Base-by-base conservation (phyloP, 1,140 invertebrate species). In the Drosophila sulfurigaster region DNA sequence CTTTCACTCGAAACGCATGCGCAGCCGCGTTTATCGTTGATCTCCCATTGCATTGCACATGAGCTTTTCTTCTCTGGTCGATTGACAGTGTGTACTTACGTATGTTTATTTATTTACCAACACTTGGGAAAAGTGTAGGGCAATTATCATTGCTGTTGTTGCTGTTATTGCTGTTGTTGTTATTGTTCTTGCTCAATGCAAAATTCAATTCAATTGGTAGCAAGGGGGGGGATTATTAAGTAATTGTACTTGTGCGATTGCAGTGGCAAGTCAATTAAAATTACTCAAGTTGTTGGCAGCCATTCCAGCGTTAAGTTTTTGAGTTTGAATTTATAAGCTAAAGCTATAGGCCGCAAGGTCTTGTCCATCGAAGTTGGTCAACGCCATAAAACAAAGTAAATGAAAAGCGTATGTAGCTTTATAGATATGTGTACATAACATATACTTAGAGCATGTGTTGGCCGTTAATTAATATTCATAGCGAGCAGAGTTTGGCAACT, bases 321-420 rank as follows among this genome's bases (percentile, higher is more conserved):
- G n/a, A n/a, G n/a, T n/a, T 87, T 66, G 54, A 78, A 71, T 75
- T 57, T 64, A 62, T 64, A 69, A 72, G 20, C 20, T 65, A 69
- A 69, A 72, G 71, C 79, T 65, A 67, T 66, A 60, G 54, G 64
- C 74, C 15, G 60, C 83, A 88, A 88, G 83, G 82, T 87, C 82
- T 87, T 67, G 83, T 82, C 63, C 72, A 52, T 56, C 76, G 62
- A 82, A 68, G 82, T 87, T 87, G 79, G 85, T 67, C 60, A 88
- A 81, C 52, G 49, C 73, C 85, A 79, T 78, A 77, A 83, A 88
- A 64, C 71, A 49, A 65, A 80, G 63, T 72, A 75, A 62, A 48
- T 76, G 68, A 65, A 66, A 71, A 66, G 38, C 57, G 60, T 43
- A 64, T 32, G 30, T 35, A 32, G 20, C 20, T 25, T 25, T 35